Evolutionary conservation across 2,113 vertebrate genomes (phyloP).

Genomic region (Rhadina sibilatrix): DNA sequence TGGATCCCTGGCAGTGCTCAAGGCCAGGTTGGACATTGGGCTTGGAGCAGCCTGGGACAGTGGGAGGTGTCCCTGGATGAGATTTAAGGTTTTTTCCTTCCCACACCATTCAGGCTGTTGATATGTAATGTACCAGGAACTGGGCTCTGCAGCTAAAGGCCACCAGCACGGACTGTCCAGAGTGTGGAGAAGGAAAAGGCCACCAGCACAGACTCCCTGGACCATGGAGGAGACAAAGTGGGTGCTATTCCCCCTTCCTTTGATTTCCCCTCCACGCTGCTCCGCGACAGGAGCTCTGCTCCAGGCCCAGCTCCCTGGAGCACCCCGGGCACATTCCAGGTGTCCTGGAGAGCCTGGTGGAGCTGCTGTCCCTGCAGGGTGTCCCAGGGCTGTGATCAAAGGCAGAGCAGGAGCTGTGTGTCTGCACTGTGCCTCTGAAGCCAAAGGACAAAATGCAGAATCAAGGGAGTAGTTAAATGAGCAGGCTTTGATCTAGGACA

Average conservation of each 20-base stretch:
- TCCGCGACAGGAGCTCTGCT: not conserved
- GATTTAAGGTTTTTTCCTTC: not conserved
- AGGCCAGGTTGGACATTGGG: too few relatives aligned
- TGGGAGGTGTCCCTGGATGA: too few relatives aligned
- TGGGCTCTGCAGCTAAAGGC: too few relatives aligned
- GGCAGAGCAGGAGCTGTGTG: not conserved
- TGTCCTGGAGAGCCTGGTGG: not conserved
- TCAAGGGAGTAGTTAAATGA: not conserved
- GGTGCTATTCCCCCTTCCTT: not conserved
- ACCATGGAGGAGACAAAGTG: rapidly evolving
- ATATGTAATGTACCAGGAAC: too few relatives aligned
- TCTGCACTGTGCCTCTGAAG: not conserved
- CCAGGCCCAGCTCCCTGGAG: not conserved
- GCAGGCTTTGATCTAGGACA: not conserved
- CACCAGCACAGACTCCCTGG: not conserved
- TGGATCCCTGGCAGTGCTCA: too few relatives aligned
- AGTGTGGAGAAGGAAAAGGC: not conserved
- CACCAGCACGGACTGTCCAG: not conserved
- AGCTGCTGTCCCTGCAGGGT: not conserved
- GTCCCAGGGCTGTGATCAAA: not conserved
- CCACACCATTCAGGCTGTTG: not conserved
- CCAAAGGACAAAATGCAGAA: not conserved
- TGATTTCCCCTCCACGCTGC: not conserved
- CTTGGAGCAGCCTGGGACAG: too few relatives aligned
- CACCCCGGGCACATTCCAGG: rapidly evolving